Evolutionary conservation across 2,113 vertebrate species (phyloP).

Genomic region (Hirundichthys speculiger): DNA sequence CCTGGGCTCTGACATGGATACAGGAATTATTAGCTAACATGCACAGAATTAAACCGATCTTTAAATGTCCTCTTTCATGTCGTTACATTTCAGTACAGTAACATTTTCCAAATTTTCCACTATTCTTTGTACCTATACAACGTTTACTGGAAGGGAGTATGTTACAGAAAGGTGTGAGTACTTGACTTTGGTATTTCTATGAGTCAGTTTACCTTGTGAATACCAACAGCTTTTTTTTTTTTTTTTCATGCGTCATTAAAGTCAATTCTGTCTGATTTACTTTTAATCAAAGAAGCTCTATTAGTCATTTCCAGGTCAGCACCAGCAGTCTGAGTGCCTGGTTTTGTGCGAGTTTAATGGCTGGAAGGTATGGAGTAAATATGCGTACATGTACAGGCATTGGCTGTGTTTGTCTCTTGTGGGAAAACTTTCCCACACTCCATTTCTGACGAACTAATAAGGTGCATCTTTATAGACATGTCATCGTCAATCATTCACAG

Average conservation of each 20-base stretch:
- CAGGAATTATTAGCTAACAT: too few relatives aligned
- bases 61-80: too few relatives aligned
- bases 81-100: too few relatives aligned
- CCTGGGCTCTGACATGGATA: too few relatives aligned
- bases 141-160: too few relatives aligned
- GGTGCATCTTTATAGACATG: conserved; percentile 33
- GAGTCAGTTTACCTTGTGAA: neutral
- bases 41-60: too few relatives aligned
- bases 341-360: too few relatives aligned
- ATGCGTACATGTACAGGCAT: neutral
- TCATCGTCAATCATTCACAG: conserved; percentile 48
- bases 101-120: too few relatives aligned
- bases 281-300: neutral
- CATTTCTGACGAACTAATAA: conserved; percentile 9
- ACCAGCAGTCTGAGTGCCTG: neutral
- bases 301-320: conserved; percentile 13
- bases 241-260: neutral
- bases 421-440: conserved; percentile 31
- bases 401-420: neutral
- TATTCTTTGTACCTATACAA: too few relatives aligned
- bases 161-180: too few relatives aligned
- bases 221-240: neutral
- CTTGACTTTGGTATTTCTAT: neutral
- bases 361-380: conserved; percentile 9
- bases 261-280: neutral